Conservation (phyloP, 2,797 vertebrate species). For the Chaetodon trifasciatus region DNA sequence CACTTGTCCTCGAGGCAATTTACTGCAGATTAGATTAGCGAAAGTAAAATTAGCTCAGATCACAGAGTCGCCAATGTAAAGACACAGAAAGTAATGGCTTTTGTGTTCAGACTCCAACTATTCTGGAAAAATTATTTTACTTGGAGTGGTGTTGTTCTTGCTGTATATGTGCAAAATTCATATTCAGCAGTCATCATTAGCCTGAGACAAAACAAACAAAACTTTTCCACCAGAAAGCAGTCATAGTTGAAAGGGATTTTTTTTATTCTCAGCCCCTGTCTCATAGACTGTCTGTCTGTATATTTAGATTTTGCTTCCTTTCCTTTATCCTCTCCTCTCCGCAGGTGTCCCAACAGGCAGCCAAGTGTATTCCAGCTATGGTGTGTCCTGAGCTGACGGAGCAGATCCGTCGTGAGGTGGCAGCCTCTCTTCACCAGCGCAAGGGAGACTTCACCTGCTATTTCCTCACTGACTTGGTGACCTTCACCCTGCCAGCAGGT, state of each 20-base stretch:
- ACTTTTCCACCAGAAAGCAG: not conserved
- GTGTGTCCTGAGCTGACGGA: constrained; percentile 98
- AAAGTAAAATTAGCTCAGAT: constrained; percentile 32
- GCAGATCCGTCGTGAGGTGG: constrained; percentile 96
- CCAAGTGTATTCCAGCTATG: constrained; percentile 98
- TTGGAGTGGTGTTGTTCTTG: not conserved
- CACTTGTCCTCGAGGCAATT: not conserved
- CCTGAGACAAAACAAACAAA: not conserved
- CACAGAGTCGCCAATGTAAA: not conserved
- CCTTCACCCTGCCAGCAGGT: constrained; percentile 98
- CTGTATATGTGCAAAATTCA: not conserved
- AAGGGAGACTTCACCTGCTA: constrained; percentile 99
- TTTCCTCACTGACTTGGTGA: constrained; percentile 97
- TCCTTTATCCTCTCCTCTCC: not conserved
- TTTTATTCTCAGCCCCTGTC: not conserved
- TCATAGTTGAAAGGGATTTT: not conserved
- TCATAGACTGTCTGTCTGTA: not conserved
- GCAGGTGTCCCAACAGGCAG: constrained; percentile 97
- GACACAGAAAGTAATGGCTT: not conserved
- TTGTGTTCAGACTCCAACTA: not conserved
- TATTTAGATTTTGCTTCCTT: not conserved
- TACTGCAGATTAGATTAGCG: constrained; percentile 30
- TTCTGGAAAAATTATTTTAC: not conserved
- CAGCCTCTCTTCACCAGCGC: constrained; percentile 95
- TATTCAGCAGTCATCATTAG: not conserved